Conservation (phyloP, 2,797 vertebrate species). For the Chelidonichthys spinosus region DNA sequence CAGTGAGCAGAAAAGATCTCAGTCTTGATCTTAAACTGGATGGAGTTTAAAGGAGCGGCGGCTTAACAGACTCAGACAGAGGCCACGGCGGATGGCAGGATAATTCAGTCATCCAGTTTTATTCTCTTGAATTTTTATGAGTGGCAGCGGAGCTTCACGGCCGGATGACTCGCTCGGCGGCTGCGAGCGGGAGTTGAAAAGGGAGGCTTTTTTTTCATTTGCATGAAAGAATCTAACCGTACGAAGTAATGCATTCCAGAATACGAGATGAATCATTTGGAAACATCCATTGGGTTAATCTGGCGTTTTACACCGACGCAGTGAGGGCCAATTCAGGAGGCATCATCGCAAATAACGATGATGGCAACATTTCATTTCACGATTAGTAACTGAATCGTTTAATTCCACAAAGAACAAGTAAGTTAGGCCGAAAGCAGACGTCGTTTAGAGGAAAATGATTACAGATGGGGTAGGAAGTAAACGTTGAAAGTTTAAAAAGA, state of each 20-base stretch:
- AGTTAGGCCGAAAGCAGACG: not conserved
- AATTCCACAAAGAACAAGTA: not conserved
- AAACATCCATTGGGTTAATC: slow-evolving; percentile 3
- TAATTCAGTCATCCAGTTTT: slow-evolving; percentile 14
- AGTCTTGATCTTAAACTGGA: slow-evolving; percentile 28
- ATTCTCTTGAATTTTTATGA: slow-evolving; percentile 19
- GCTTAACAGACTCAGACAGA: slow-evolving; percentile 25
- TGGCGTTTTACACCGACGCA: not conserved
- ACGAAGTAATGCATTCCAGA: not conserved
- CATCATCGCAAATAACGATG: slow-evolving; percentile 7
- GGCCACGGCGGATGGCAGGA: not conserved
- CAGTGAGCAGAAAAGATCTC: slow-evolving; percentile 1
- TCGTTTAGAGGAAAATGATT: slow-evolving; percentile 4
- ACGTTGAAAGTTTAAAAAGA: slow-evolving; percentile 24
- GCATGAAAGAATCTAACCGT: not conserved
- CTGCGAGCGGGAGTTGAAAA: not conserved
- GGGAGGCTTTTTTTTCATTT: not conserved
- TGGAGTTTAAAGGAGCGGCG: slow-evolving; percentile 24
- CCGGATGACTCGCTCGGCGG: slow-evolving; percentile 12
- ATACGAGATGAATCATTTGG: not conserved
- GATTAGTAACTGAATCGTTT: not conserved
- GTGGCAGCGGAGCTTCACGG: slow-evolving; percentile 2
- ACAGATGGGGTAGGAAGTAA: not conserved
- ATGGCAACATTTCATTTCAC: slow-evolving; percentile 6
- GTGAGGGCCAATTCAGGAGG: not conserved